Evolutionary conservation across 1,140 invertebrate species (phyloP), one percentile per base, ranked within the genome.

Genomic region (Orius laevigatus): DNA sequence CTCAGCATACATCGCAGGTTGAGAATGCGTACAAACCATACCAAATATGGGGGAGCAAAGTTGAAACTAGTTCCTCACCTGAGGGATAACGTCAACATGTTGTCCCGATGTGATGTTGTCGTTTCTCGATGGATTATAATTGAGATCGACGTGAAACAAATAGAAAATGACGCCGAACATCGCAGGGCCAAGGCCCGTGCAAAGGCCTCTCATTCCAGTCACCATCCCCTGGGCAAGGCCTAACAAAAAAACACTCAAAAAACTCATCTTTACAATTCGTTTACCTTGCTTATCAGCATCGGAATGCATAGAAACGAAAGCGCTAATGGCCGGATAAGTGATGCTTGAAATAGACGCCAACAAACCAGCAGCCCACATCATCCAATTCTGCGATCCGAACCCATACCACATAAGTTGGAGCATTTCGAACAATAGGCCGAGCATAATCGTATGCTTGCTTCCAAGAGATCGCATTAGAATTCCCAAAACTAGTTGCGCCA

Each of bases 141-240:
- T 93, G 52, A 99, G 71, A 72, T 98, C 90, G 49, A 99, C 94
- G 66, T 97, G 87, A 66, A 98, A 99, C 55, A 98, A 70, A 67
- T 94, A 98, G 68, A 99, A 99, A 57, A 98, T 92, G 48, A 98
- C 78, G 16, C 96, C 96, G 68, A 95, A 99, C 66, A 95, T 78
- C 8, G 91, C 92, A 1, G 92, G 92, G 2, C 92, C 92, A 12
- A 96, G 67, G 8, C 84, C 84, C 63, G 83, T 84, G 57, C 83
- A 86, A 18, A 98, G 74, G 10, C 93, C 92, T 55, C 93, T 68
- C 74, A 93, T 90, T 25, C 88, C 89, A 9, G 95, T 99, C 11
- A 99, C 88, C 75, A 99, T 93, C 19, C 95, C 95, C 68, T 99
- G 95, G 32, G 96, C 93, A 19, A 97, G 80, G 49, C 91, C 78